phyloP scores from a whole-genome alignment of 30 jellyfish, hydroid and myxozoan species.

The Rhopilema esculentum region DNA sequence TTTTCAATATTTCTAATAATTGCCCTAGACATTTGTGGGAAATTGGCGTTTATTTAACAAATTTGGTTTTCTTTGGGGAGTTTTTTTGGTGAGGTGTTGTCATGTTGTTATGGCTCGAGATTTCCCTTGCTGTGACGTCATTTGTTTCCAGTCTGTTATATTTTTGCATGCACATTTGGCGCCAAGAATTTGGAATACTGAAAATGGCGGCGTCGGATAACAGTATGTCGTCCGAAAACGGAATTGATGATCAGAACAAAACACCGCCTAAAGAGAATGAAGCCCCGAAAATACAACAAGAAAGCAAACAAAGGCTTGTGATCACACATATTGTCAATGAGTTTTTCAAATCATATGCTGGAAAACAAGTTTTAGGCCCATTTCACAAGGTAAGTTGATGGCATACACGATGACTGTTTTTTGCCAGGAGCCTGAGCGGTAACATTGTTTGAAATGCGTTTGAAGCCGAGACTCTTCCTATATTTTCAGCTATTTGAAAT shows the following conservation, averaged over 20 bases:
- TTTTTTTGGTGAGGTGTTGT: no score
- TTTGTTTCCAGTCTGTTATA: not conserved
- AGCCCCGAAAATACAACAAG: conserved; percentile 3
- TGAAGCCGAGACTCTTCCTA: no score
- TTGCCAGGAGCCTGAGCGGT: not conserved
- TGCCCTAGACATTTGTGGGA: no score
- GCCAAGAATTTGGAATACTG: conserved; percentile 15
- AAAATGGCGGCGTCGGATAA: conserved; percentile 30
- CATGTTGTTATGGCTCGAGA: no score
- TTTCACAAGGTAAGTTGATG: conserved; percentile 95
- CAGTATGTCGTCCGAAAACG: not conserved
- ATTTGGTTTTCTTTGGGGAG: no score
- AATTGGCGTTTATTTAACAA: no score
- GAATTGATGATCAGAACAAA: not conserved
- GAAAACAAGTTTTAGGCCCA: conserved; percentile 95
- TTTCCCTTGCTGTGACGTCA: not conserved
- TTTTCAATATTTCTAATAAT: no score
- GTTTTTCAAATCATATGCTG: conserved; percentile 96
- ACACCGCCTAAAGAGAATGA: not conserved
- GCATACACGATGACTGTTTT: not conserved
- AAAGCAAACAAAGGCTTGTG: conserved; percentile 60
- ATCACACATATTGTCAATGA: conserved; percentile 88
- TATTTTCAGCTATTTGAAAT: no score
- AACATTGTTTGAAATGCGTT: no score
- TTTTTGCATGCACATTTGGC: not conserved